A percentile compares a stretch with the other conserved stretches of the same genome.
Evolutionary conservation across 1,140 invertebrate species (phyloP).

Genomic region (Temnothorax longispinosus): DNA sequence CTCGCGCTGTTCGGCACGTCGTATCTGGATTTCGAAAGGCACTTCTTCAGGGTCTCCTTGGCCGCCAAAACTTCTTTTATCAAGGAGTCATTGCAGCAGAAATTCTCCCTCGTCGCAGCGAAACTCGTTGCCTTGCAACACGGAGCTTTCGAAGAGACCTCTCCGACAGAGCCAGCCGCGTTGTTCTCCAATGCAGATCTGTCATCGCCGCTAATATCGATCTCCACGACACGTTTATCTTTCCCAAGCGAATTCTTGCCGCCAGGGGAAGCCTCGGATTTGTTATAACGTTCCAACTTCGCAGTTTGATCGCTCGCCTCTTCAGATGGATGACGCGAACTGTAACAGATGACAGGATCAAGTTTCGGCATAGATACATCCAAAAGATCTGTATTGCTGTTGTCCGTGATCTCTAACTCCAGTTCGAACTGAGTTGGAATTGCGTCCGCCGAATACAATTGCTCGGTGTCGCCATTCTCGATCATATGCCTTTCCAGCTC

Average conservation of each 20-base stretch:
- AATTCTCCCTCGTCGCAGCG: slow-evolving; percentile 36
- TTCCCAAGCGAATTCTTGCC: not conserved
- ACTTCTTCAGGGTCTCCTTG: slow-evolving; percentile 83
- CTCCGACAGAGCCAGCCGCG: not conserved
- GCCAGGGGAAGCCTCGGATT: not conserved
- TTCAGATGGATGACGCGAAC: not conserved
- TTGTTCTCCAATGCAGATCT: not conserved
- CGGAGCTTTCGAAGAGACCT: not conserved
- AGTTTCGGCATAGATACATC: slow-evolving; percentile 68
- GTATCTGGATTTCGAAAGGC: slow-evolving; percentile 71
- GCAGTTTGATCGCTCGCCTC: not conserved
- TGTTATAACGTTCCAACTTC: not conserved
- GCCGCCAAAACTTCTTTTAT: slow-evolving; percentile 84
- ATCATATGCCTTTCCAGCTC: slow-evolving; percentile 49
- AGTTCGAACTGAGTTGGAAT: slow-evolving; percentile 80
- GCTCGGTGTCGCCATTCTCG: slow-evolving; percentile 63
- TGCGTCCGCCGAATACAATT: slow-evolving; percentile 75
- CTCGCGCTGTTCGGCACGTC: slow-evolving; percentile 62
- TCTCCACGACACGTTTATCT: not conserved
- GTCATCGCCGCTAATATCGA: not conserved
- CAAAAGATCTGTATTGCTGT: slow-evolving; percentile 65
- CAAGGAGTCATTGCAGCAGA: slow-evolving; percentile 76
- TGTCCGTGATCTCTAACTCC: slow-evolving; percentile 79
- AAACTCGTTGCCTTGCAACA: not conserved
- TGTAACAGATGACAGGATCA: slow-evolving; percentile 9